These are phyloP conservation scores for Condylostylus longicornis DNA, from an alignment of 1,140 invertebrate species.

Conservation along the genomic window DNA sequence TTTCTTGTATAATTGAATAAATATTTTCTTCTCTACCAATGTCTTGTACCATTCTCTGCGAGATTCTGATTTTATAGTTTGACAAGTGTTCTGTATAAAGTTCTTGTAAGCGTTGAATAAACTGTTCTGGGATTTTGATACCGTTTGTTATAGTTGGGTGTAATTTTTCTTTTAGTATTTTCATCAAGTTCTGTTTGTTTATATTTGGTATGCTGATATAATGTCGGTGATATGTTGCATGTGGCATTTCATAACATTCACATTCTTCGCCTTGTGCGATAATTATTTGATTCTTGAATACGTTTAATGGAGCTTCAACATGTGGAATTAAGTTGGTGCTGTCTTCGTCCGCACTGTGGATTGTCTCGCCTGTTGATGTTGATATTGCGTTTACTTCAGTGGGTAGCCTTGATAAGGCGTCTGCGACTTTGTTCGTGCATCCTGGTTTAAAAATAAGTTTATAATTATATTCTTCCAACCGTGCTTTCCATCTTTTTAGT, in stretches of 20 bases:
- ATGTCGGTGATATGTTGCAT: slow-evolving; percentile 1
- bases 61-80: slow-evolving; percentile 6
- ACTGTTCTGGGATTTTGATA: slow-evolving; percentile 4
- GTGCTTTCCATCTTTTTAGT: slow-evolving; percentile 34
- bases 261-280: background rate
- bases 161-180: slow-evolving; percentile 1
- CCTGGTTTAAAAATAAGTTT: slow-evolving; percentile 31
- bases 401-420: no score
- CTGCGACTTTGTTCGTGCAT: slow-evolving; percentile 19
- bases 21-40: background rate
- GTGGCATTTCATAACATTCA: slow-evolving; percentile 1
- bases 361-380: background rate
- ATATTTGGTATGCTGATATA: background rate
- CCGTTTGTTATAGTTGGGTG: slow-evolving; percentile 5
- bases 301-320: slow-evolving; percentile 3
- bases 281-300: slow-evolving; percentile 4
- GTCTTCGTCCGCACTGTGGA: background rate
- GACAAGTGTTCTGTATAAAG: slow-evolving; percentile 5
- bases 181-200: background rate
- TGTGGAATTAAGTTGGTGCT: slow-evolving; percentile 3
- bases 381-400: no score
- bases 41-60: slow-evolving; percentile 7
- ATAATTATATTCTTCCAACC: slow-evolving; percentile 32
- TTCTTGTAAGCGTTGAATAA: slow-evolving; percentile 2
- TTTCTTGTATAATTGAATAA: slow-evolving; percentile 1